These are phyloP conservation scores for Meiosimyza platycephala DNA, from an alignment of 2,888 invertebrate genomes.

Conservation along the genomic window DNA sequence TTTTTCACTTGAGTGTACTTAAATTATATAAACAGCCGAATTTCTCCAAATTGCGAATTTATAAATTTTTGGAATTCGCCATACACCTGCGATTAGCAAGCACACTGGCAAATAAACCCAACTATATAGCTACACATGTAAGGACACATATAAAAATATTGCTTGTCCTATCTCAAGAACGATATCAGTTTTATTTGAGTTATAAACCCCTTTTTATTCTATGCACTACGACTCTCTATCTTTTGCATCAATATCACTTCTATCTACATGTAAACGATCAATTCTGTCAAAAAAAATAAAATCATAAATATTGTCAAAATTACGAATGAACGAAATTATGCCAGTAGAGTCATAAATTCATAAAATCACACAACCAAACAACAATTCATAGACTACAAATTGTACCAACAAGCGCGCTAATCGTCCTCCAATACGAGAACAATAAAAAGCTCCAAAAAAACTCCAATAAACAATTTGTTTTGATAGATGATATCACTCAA, in stretches of 20 bases:
- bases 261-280: slow-evolving; percentile 38
- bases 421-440: slow-evolving; percentile 15
- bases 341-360: slow-evolving; percentile 53
- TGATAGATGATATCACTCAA: slow-evolving; percentile 48
- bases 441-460: slow-evolving; percentile 31
- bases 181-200: slow-evolving; percentile 22
- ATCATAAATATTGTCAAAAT: slow-evolving; percentile 57
- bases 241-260: slow-evolving; percentile 40
- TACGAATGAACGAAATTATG: slow-evolving; percentile 50
- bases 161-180: slow-evolving; percentile 21
- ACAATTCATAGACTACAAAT: slow-evolving; percentile 30
- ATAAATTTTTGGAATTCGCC: no score
- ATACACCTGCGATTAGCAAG: no score
- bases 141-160: not conserved
- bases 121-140: no score
- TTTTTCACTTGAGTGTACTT: no score
- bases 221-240: slow-evolving; percentile 21
- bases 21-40: no score
- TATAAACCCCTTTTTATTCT: slow-evolving; percentile 10
- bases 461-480: slow-evolving; percentile 44
- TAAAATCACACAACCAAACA: slow-evolving; percentile 46
- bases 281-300: slow-evolving; percentile 39
- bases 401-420: slow-evolving; percentile 33
- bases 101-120: no score
- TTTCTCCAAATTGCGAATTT: no score